Conservation (phyloP, 2,113 vertebrate genomes). For the Macquaria ambigua region DNA sequence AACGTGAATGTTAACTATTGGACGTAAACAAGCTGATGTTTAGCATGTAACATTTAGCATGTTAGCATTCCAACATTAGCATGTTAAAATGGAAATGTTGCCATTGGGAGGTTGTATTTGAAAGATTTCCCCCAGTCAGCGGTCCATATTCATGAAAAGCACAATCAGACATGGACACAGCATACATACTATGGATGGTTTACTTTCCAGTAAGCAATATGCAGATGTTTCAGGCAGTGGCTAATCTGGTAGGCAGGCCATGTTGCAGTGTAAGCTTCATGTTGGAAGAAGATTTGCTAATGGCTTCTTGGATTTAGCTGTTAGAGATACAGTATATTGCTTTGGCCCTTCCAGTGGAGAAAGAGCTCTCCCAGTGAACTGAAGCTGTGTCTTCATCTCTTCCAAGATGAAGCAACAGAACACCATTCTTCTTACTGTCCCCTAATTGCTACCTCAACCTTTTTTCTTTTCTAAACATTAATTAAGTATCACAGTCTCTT, state of each 20-base stretch:
- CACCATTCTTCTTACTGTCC: not conserved
- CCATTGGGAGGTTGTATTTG: not conserved
- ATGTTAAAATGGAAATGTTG: not conserved
- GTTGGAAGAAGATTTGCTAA: not conserved
- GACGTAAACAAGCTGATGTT: not conserved
- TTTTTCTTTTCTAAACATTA: slow-evolving; percentile 19
- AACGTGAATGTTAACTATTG: not conserved
- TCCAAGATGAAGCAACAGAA: slow-evolving; percentile 2
- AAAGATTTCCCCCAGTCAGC: not conserved
- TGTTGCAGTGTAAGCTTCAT: not conserved
- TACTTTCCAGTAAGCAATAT: not conserved
- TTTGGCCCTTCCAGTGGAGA: not conserved
- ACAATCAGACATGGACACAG: not conserved
- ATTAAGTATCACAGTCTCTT: slow-evolving; percentile 27
- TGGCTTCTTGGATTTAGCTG: not conserved
- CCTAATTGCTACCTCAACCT: not conserved
- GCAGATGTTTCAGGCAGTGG: slow-evolving; percentile 1
- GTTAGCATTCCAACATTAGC: not conserved
- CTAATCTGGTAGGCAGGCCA: not conserved
- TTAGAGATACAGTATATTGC: not conserved
- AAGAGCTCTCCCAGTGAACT: not conserved
- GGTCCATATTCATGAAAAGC: slow-evolving; percentile 6
- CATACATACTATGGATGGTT: not conserved
- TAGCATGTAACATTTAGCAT: not conserved
- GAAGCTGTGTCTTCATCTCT: not conserved